These are phyloP conservation scores for Poeciliopsis infans DNA, from an alignment of 2,797 vertebrate genomes.

Conservation along the genomic window DNA sequence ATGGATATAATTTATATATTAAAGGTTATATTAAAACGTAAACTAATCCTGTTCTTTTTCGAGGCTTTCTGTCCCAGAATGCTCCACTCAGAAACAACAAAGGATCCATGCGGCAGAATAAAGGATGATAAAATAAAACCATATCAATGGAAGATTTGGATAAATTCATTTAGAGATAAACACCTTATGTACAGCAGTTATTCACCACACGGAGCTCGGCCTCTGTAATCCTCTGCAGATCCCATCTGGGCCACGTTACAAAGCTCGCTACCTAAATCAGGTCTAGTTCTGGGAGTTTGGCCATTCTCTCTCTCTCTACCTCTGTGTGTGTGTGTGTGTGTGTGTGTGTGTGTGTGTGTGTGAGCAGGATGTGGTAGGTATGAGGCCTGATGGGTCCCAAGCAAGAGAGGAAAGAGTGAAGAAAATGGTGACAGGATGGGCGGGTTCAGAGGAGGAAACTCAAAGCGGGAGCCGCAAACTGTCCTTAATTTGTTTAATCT, in stretches of 20 bases:
- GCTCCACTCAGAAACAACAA: background rate
- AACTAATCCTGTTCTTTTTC: background rate
- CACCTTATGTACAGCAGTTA: background rate
- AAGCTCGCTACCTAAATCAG: conserved; percentile 28
- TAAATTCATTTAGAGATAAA: conserved; percentile 15
- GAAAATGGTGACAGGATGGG: conserved; percentile 14
- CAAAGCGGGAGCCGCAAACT: conserved; percentile 52
- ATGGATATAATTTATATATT: no score
- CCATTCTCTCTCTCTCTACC: background rate
- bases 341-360: background rate
- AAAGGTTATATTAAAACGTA: background rate
- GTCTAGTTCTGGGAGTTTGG: conserved; percentile 33
- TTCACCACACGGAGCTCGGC: background rate
- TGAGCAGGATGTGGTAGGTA: background rate
- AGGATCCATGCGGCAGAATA: background rate
- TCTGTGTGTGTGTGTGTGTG: background rate
- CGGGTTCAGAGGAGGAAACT: conserved; percentile 39
- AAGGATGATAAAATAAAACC: background rate
- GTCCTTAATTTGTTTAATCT: conserved; percentile 77
- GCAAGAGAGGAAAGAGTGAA: conserved; percentile 9
- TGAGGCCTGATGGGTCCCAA: conserved; percentile 18
- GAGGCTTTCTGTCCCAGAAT: background rate
- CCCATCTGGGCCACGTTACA: conserved; percentile 20
- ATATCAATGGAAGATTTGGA: background rate
- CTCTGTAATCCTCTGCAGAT: conserved; percentile 40